phyloP scores from a whole-genome alignment of 1,140 invertebrate species.

The Bathynomus jamesi region DNA sequence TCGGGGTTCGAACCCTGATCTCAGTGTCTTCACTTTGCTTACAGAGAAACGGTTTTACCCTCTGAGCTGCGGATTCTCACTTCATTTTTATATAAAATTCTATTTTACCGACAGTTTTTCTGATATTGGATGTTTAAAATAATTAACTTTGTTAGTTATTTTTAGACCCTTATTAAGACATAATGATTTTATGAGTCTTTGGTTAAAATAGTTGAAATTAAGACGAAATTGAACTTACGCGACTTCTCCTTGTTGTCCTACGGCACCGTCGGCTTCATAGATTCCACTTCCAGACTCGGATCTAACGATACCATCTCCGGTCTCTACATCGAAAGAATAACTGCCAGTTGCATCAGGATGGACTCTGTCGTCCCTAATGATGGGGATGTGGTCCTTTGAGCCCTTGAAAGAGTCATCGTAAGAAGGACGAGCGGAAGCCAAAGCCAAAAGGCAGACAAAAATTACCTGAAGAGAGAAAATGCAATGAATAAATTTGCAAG shows the following conservation, averaged over 20 bases:
- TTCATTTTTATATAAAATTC: no score
- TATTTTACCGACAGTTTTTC: no score
- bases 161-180: no score
- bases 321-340: slow-evolving; percentile 6
- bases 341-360: slow-evolving; percentile 3
- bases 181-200: no score
- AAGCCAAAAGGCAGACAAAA: slow-evolving; percentile 11
- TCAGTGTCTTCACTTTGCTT: no score
- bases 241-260: slow-evolving; percentile 4
- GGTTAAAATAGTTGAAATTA: no score
- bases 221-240: neutral
- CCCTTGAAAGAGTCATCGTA: neutral
- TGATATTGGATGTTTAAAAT: no score
- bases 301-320: slow-evolving; percentile 5
- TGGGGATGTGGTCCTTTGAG: neutral
- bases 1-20: no score
- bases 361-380: slow-evolving; percentile 7
- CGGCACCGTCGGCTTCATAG: slow-evolving; percentile 9
- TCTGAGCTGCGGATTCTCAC: no score
- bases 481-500: no score
- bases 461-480: slow-evolving; percentile 10
- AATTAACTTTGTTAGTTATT: no score
- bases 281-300: slow-evolving; percentile 9
- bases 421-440: slow-evolving; percentile 8
- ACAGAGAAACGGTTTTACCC: no score